A percentile compares a stretch with the other conserved stretches of the same genome.
Conservation (phyloP, 2,113 vertebrate genomes). For the Felis chaus region DNA sequence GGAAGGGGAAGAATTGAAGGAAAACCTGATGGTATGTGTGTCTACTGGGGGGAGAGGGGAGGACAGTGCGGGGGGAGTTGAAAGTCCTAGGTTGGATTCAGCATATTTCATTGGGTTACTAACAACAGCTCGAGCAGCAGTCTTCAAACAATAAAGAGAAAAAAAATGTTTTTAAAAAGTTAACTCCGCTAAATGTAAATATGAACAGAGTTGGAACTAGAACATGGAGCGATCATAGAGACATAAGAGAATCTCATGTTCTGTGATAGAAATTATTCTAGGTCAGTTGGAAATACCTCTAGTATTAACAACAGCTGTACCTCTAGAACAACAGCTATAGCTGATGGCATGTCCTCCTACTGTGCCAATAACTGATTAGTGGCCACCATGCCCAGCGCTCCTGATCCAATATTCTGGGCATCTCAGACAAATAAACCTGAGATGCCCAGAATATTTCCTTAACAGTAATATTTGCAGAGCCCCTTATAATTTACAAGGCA, state of each 20-base stretch:
- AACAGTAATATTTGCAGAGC: slow-evolving; percentile 1
- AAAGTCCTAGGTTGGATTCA: background rate
- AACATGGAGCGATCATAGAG: background rate
- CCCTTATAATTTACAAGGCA: slow-evolving; percentile 14
- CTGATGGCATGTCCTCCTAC: no score
- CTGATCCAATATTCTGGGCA: no score
- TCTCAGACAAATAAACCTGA: background rate
- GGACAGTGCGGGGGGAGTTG: background rate
- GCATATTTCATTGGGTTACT: background rate
- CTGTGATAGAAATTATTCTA: background rate
- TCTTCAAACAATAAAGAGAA: background rate
- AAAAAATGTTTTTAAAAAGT: background rate
- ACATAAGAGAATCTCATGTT: background rate
- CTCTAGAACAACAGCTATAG: no score
- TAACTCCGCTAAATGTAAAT: background rate
- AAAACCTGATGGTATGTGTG: background rate
- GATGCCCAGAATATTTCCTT: background rate
- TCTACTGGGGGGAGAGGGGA: background rate
- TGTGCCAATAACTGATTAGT: no score
- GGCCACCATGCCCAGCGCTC: no score
- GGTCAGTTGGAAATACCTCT: background rate
- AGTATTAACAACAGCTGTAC: background rate
- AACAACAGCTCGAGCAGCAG: background rate
- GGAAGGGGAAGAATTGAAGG: background rate
- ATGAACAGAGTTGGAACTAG: background rate